These are phyloP conservation scores for Cygnus olor DNA, from an alignment of 2,797 vertebrate species.

Conservation along the genomic window DNA sequence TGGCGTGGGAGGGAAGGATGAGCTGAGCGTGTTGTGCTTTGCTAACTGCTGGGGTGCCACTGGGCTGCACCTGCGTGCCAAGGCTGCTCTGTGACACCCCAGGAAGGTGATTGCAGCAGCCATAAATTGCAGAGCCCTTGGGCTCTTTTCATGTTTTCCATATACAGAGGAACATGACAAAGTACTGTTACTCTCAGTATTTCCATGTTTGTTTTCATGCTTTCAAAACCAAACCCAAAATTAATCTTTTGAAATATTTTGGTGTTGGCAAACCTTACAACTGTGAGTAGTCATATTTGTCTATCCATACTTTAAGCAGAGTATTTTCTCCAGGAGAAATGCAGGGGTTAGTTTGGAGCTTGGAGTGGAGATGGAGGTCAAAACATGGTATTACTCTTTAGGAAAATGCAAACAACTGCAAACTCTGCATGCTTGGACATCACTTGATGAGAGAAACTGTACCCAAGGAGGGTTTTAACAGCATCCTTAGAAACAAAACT, in stretches of 20 bases:
- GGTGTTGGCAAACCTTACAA: background rate
- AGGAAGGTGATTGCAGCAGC: background rate
- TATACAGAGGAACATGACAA: background rate
- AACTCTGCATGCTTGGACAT: background rate
- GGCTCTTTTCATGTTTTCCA: background rate
- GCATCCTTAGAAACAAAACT: background rate
- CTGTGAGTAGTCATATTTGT: background rate
- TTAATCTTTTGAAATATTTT: background rate
- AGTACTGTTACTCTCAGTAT: background rate
- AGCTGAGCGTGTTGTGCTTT: background rate
- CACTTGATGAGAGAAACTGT: background rate
- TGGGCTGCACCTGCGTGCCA: rapidly evolving
- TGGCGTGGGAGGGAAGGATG: background rate
- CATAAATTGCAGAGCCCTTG: background rate
- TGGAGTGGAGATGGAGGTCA: background rate
- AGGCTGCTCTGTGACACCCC: background rate
- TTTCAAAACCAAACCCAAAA: background rate
- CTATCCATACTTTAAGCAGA: rapidly evolving
- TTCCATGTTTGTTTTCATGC: background rate
- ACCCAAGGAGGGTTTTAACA: background rate
- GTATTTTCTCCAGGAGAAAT: background rate
- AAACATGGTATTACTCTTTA: background rate
- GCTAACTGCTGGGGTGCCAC: no score
- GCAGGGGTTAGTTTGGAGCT: background rate
- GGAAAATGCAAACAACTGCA: background rate